phyloP scores from a whole-genome alignment of 1,140 invertebrate genomes.

The Halictus rubicundus region DNA sequence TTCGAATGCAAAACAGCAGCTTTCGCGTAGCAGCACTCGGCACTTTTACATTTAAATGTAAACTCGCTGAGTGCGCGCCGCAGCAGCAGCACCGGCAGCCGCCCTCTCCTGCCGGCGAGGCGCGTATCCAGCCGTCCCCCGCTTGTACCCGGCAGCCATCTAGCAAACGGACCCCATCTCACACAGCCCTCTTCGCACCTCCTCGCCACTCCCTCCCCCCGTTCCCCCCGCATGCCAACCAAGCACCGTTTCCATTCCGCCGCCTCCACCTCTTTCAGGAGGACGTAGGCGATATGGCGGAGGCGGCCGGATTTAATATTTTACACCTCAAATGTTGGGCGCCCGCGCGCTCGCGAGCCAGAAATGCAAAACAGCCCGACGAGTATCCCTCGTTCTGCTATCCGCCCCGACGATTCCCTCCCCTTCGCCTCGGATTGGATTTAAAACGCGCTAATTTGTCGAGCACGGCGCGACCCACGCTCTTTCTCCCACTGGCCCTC shows the following conservation, averaged over 20 bases:
- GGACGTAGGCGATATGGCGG: slow-evolving; percentile 64
- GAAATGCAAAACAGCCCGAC: slow-evolving; percentile 76
- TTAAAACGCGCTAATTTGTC: slow-evolving; percentile 80
- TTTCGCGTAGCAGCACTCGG: slow-evolving; percentile 73
- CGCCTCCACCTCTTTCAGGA: slow-evolving; percentile 39
- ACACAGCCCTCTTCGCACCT: slow-evolving; percentile 16
- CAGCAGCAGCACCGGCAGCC: slow-evolving; percentile 55
- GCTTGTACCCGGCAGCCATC: slow-evolving; percentile 42
- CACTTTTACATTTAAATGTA: slow-evolving; percentile 82
- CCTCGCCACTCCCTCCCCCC: slow-evolving; percentile 18
- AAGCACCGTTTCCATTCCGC: slow-evolving; percentile 16
- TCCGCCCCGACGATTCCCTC: slow-evolving; percentile 40
- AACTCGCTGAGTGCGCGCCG: slow-evolving; percentile 77
- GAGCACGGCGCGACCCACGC: slow-evolving; percentile 66
- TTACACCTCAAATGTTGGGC: slow-evolving; percentile 79
- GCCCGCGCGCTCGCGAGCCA: slow-evolving; percentile 55
- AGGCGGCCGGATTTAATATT: slow-evolving; percentile 78
- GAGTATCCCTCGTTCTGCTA: slow-evolving; percentile 41
- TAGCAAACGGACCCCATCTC: slow-evolving; percentile 45
- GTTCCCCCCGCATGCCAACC: background rate
- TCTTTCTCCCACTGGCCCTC: slow-evolving; percentile 49
- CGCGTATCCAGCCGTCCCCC: slow-evolving; percentile 58
- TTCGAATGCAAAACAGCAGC: slow-evolving; percentile 82
- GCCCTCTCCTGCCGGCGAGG: slow-evolving; percentile 31
- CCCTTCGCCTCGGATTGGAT: slow-evolving; percentile 75